Percentiles rank a stretch among this genome's conserved stretches.
These are phyloP conservation scores for Salvelinus namaycush DNA, from an alignment of 2,113 vertebrate species.

Conservation along the genomic window DNA sequence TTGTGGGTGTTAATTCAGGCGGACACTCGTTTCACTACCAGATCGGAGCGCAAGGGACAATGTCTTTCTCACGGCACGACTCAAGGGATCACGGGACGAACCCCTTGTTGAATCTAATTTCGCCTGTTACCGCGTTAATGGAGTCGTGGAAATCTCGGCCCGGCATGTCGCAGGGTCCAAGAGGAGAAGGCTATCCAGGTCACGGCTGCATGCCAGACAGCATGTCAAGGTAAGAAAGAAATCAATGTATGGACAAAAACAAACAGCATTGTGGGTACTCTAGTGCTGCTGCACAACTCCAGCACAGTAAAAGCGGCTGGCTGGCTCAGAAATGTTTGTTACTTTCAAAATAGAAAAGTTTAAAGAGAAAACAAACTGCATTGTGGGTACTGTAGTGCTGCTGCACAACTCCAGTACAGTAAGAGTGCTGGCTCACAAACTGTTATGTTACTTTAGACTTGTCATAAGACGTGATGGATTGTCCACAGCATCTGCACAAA, in stretches of 20 bases:
- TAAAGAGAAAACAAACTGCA: background rate
- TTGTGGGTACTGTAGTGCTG: background rate
- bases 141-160: slow-evolving; percentile 95
- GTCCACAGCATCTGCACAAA: too few relatives aligned
- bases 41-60: slow-evolving; percentile 97
- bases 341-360: too few relatives aligned
- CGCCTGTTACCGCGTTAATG: slow-evolving; percentile 89
- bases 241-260: background rate
- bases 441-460: background rate
- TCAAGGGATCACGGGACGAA: slow-evolving; percentile 89
- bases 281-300: background rate
- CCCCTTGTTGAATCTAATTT: slow-evolving; percentile 94
- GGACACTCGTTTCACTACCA: slow-evolving; percentile 99
- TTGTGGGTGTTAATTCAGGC: slow-evolving; percentile 96
- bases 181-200: slow-evolving; percentile 90
- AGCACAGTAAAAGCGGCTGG: background rate
- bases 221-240: slow-evolving; percentile 75
- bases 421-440: background rate
- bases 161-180: slow-evolving; percentile 81
- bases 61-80: slow-evolving; percentile 90
- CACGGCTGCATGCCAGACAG: slow-evolving; percentile 93
- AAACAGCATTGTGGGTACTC: background rate
- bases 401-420: background rate
- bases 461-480: too few relatives aligned
- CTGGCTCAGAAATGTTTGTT: background rate